Percentiles rank a stretch among this genome's conserved stretches.
Conservation (phyloP, 1,140 invertebrate genomes). For the Neuroterus valhalla region DNA sequence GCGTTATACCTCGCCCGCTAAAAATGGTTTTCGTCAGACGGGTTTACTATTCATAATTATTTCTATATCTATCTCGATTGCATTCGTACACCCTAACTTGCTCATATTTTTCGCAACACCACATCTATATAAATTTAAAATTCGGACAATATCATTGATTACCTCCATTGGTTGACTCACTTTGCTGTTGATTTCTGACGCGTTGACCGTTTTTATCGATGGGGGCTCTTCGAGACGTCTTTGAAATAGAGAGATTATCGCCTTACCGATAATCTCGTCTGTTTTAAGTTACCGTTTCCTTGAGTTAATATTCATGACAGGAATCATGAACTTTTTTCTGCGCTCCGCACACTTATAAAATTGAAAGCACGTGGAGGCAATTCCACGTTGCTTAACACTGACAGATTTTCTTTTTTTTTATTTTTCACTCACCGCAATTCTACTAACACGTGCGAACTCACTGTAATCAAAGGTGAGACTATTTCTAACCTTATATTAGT, state of each 20-base stretch:
- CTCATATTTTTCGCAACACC: conserved; percentile 32
- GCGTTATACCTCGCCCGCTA: background rate
- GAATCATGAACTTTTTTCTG: background rate
- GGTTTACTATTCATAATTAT: background rate
- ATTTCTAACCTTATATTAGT: background rate
- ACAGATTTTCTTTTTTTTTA: background rate
- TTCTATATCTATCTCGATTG: conserved; percentile 36
- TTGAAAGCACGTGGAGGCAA: background rate
- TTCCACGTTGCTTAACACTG: background rate
- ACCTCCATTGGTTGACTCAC: conserved; percentile 29
- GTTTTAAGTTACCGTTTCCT: background rate
- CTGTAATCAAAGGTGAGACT: background rate
- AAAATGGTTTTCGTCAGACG: no score
- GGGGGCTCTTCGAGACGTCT: background rate
- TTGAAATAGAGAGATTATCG: background rate
- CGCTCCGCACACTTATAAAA: background rate
- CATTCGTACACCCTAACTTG: conserved; percentile 30
- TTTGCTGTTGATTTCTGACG: conserved; percentile 34
- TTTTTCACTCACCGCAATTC: background rate
- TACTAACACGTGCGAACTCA: background rate
- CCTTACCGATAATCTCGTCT: background rate
- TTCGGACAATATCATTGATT: conserved; percentile 7
- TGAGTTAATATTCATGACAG: background rate
- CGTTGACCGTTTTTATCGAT: background rate
- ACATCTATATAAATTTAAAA: conserved; percentile 33